phyloP scores from a whole-genome alignment of 2,113 vertebrate species.

The Aramus guarauna region DNA sequence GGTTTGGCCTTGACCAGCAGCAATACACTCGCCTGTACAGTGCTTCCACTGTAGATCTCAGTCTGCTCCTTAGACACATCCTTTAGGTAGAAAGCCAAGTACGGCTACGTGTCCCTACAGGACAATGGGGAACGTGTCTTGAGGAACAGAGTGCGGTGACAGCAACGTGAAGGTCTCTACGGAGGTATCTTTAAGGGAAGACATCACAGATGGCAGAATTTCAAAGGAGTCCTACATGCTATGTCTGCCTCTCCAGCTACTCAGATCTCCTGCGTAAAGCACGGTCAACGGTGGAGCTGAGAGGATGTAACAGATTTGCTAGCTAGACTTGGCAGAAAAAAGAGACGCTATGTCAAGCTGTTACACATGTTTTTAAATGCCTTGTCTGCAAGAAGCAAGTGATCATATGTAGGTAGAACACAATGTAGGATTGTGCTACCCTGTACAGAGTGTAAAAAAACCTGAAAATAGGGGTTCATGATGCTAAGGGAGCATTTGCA shows the following conservation, averaged over 20 bases:
- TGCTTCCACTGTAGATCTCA: background rate
- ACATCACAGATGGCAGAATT: background rate
- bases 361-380: background rate
- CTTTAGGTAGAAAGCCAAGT: background rate
- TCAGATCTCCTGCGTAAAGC: background rate
- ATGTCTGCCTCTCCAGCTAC: background rate
- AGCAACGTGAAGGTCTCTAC: background rate
- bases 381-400: background rate
- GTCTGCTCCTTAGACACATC: background rate
- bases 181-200: background rate
- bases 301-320: background rate
- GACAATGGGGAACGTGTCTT: background rate
- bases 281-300: background rate
- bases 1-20: background rate
- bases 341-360: background rate
- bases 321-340: background rate
- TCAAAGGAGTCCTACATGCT: background rate
- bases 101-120: background rate
- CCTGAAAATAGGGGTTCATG: background rate
- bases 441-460: background rate
- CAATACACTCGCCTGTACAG: fast-evolving
- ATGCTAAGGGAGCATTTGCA: background rate
- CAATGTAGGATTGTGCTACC: background rate
- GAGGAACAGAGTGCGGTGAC: background rate
- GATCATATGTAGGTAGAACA: background rate